Percentiles rank a stretch among this genome's conserved stretches.
Conservation (phyloP, 2,888 invertebrate species). For the Pardosa pseudoannulata region DNA sequence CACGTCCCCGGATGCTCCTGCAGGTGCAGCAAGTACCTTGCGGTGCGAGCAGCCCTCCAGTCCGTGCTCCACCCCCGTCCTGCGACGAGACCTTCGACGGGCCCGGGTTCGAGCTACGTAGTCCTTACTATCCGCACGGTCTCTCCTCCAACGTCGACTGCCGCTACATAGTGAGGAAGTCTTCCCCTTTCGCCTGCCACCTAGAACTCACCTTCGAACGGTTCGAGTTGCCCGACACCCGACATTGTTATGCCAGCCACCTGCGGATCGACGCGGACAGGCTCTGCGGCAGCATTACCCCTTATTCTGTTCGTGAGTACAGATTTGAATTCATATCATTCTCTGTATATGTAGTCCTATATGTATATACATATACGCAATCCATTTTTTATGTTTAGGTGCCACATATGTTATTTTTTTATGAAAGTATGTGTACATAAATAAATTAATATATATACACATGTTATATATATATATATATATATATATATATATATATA, state of each 20-base stretch:
- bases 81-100: constrained; percentile 59
- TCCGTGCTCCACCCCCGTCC: constrained; percentile 33
- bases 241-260: constrained; percentile 75
- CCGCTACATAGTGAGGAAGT: constrained; percentile 73
- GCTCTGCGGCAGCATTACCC: constrained; percentile 74
- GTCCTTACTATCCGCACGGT: constrained; percentile 72
- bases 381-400: too few species aligned
- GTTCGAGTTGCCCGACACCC: constrained; percentile 74
- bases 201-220: constrained; percentile 74
- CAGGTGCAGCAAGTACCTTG: constrained; percentile 74
- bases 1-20: constrained; percentile 74
- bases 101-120: constrained; percentile 70
- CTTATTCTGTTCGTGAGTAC: constrained; percentile 70
- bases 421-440: too few species aligned
- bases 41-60: constrained; percentile 31
- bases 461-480: too few species aligned
- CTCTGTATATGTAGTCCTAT: too few species aligned
- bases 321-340: too few species aligned
- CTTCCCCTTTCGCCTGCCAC: constrained; percentile 73
- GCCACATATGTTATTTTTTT: too few species aligned
- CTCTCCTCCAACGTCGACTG: constrained; percentile 71
- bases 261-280: constrained; percentile 74
- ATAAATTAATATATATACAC: too few species aligned
- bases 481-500: too few species aligned
- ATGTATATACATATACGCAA: too few species aligned